Evolutionary conservation across 2,113 vertebrate species (phyloP).

Genomic region (Brachirus orientalis): DNA sequence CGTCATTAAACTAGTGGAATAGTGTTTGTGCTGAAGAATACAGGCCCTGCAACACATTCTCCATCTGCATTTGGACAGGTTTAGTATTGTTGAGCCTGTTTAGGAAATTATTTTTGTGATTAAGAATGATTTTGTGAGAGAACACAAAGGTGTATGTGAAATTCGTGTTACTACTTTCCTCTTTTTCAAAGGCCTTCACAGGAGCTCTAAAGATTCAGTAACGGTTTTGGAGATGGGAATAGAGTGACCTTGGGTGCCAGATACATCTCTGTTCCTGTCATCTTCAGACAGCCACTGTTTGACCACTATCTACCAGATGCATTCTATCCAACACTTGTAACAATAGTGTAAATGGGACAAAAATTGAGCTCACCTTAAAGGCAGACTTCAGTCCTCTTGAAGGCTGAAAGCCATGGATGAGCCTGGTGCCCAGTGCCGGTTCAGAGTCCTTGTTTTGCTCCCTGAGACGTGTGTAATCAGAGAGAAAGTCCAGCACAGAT

Average conservation of each 20-base stretch:
- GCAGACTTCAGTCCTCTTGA: conserved; percentile 80
- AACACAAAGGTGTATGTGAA: conserved; percentile 42
- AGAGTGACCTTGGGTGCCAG: conserved; percentile 77
- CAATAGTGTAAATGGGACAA: conserved; percentile 82
- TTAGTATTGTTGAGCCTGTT: conserved; percentile 15
- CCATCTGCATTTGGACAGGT: conserved; percentile 21
- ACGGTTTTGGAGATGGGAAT: conserved; percentile 53
- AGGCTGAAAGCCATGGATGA: conserved; percentile 83
- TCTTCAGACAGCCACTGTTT: conserved; percentile 76
- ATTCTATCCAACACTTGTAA: conserved; percentile 79
- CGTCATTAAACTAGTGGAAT: conserved; percentile 18
- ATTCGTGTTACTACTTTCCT: conserved; percentile 59
- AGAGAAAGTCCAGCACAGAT: conserved; percentile 85
- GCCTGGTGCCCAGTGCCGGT: conserved; percentile 78
- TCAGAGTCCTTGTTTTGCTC: conserved; percentile 83
- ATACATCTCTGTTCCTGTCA: conserved; percentile 69
- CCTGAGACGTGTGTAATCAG: conserved; percentile 83
- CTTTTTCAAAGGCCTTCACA: conserved; percentile 41
- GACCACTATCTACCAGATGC: conserved; percentile 73
- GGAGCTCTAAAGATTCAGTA: conserved; percentile 45
- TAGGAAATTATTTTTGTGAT: conserved; percentile 38
- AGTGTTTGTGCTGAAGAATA: too few relatives aligned
- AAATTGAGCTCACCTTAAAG: conserved; percentile 86
- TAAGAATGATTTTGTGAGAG: conserved; percentile 27
- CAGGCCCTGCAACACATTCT: conserved; percentile 15